Evolutionary conservation across 2,888 invertebrate species (phyloP).

Genomic region (Hemaris fuciformis): DNA sequence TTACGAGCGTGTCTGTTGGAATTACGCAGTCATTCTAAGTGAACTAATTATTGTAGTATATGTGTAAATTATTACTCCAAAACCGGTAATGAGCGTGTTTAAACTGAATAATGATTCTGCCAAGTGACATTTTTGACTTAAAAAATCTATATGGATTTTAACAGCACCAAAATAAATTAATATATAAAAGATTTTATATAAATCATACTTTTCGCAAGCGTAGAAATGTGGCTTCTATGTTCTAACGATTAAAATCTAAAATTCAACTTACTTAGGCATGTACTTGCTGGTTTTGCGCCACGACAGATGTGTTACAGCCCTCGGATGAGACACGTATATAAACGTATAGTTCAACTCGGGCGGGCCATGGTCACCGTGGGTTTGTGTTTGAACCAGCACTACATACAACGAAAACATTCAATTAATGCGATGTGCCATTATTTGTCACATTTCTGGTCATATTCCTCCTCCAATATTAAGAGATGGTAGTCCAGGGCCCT

Average conservation of each 20-base stretch:
- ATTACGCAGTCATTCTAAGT: background rate
- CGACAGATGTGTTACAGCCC: slow-evolving; percentile 97
- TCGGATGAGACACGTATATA: slow-evolving; percentile 97
- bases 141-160: too few species aligned
- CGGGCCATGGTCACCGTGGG: slow-evolving; percentile 83
- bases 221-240: background rate
- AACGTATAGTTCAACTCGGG: slow-evolving; percentile 93
- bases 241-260: background rate
- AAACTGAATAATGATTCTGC: too few species aligned
- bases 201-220: too few species aligned
- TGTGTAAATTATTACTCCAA: too few species aligned
- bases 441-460: too few species aligned
- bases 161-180: too few species aligned
- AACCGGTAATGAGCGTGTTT: too few species aligned
- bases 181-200: too few species aligned
- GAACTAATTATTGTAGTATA: background rate
- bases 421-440: background rate
- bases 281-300: slow-evolving; percentile 99
- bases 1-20: background rate
- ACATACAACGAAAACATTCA: background rate
- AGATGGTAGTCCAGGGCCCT: background rate
- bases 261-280: slow-evolving; percentile 94
- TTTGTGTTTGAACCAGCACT: slow-evolving; percentile 89
- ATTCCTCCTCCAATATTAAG: too few species aligned
- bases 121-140: too few species aligned